Base-by-base conservation (phyloP, 2,888 invertebrate genomes). In the Acleris laterana region DNA sequence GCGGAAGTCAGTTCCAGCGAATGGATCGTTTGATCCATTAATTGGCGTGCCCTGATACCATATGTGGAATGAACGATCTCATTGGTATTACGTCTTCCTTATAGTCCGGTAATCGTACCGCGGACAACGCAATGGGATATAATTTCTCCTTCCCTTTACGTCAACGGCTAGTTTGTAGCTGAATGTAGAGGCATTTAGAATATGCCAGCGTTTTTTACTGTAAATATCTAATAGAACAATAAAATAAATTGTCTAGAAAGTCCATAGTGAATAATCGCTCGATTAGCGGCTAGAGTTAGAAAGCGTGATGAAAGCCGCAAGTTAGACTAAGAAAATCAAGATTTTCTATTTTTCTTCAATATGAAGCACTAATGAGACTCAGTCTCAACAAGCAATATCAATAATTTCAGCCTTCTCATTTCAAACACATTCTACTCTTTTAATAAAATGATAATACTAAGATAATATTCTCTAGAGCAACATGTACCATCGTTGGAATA, bases 191-290 rank as follows among this genome's bases (percentile, higher is more conserved):
- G 28, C 25, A 28, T 52, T 28, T 22, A n/a, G 13, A 28, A 28
- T 52, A 52, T 19, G 11, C 19, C 20, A 17, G 20, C 17, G 3
- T 20, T 11, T 11, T 4, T 11, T 17, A 19, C 17, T 0, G 11
- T 49, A 20, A 49, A n/a, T 49, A 49, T 11, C 20, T 20, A 49
- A 17, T 49, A 49, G 49, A 74, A 72, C 64, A 62, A 63, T 49
- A 56, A 62, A 71, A 74, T 71, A 72, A 74, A 72, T 69, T 48
- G 62, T 70, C 79, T 79, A 74, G 80, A 81, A 82, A 82, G 81
- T 80, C 76, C 75, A 77, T 76, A 74, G 74, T 73, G 76, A 77
- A 76, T 79, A 78, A 84, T 78, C 70, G 74, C 72, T 72, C 71
- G 74, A 69, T 72, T 64, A 69, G 68, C 64, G 62, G 61, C 60